Evolutionary conservation across 2,797 vertebrate species (phyloP), one percentile per base, ranked within the genome.

Genomic region (Taeniopygia guttata): DNA sequence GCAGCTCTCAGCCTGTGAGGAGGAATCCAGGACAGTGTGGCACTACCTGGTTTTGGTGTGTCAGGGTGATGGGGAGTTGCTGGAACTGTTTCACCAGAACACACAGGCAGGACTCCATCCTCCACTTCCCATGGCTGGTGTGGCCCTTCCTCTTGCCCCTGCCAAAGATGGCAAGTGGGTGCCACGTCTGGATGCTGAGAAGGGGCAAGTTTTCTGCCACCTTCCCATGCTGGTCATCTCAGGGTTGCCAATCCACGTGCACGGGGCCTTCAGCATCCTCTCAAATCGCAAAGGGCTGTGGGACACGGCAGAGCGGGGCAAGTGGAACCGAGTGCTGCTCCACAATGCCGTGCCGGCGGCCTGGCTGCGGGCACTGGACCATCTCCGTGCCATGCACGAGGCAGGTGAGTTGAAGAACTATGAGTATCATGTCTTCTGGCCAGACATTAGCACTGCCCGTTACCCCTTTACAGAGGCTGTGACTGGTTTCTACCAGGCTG

Each of bases 271-370:
- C 97, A 98, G 98, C 59, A 97, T 99, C 68, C 98, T 98, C 34
- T 98, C 98, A 78, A 99, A 99, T 95, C 96, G 98, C 26, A 99
- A 98, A 97, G 97, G 97, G 66, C 94, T 99, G 21, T 99, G 98
- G 98, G 94, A 97, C 87, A 97, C 85, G 14, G 98, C 97, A 2
- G 79, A 97, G 63, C 98, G 96, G 95, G 96, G 97, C 49, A 95
- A 98, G 15, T 99, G 98, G 99, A 99, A 99, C 96, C 96, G 69
- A 67, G 95, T 95, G 51, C 96, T 99, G 67, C 97, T 99, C 49
- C 95, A 92, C 87, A 98, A 98, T 91, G 98, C 98, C 1, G 86
- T 98, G 76, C 90, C 96, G 0, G 93, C 81, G 20, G 98, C 98
- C 51, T 98, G 98, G 96, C 87, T 99, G 46, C 97, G 46, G 48